Evolutionary conservation across 1,140 invertebrate genomes (phyloP).

Genomic region (Heliconius melpomene): DNA sequence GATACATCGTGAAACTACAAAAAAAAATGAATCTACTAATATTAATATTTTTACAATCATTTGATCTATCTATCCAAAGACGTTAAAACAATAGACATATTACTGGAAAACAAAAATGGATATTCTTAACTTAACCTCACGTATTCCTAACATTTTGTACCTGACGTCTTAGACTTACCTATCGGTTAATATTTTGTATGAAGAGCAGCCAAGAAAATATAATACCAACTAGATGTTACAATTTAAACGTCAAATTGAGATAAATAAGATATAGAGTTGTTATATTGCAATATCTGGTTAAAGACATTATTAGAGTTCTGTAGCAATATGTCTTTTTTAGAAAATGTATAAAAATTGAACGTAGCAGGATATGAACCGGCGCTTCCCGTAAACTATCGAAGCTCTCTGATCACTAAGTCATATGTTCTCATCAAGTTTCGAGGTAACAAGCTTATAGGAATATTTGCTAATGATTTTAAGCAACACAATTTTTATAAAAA

Average conservation of each 20-base stretch:
- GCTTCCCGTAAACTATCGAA: too few relatives aligned
- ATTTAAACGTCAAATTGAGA: conserved; percentile 1
- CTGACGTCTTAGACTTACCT: not conserved
- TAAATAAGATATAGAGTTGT: not conserved
- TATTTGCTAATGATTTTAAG: too few relatives aligned
- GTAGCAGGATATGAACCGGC: too few relatives aligned
- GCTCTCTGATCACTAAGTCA: too few relatives aligned
- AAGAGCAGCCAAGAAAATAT: conserved; percentile 1
- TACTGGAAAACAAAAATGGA: not conserved
- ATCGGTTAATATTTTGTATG: conserved; percentile 8
- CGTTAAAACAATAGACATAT: not conserved
- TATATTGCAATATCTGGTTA: not conserved
- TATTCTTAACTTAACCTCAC: not conserved
- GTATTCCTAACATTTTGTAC: not conserved
- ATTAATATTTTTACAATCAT: too few relatives aligned
- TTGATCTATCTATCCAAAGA: not conserved
- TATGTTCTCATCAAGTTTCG: too few relatives aligned
- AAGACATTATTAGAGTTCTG: not conserved
- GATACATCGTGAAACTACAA: too few relatives aligned
- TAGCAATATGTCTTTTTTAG: not conserved
- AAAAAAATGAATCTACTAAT: too few relatives aligned
- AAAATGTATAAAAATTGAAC: too few relatives aligned
- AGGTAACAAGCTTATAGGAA: too few relatives aligned
- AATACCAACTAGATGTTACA: not conserved
- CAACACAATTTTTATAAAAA: too few relatives aligned